These are phyloP conservation scores for Nasua narica DNA, from an alignment of 2,797 vertebrate genomes.

Conservation along the genomic window DNA sequence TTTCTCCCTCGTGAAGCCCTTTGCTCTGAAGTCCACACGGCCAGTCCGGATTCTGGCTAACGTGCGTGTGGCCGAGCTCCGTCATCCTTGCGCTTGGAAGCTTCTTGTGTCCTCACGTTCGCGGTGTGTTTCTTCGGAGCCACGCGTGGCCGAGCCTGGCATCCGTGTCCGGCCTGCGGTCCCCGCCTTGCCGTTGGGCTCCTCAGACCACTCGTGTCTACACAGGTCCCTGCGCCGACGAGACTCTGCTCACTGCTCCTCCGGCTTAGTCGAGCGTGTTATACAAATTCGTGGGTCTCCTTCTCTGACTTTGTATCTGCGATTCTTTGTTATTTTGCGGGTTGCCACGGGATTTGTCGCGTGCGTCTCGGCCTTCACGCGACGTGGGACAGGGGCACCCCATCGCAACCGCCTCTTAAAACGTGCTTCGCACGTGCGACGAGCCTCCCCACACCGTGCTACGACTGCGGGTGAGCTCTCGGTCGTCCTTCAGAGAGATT, in stretches of 20 bases:
- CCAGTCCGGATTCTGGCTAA: neutral
- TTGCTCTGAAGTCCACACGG: neutral
- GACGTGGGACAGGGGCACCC: neutral
- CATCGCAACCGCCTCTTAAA: neutral
- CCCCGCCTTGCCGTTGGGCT: neutral
- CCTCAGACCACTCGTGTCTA: too few relatives aligned
- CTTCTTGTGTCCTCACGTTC: neutral
- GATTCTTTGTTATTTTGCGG: neutral
- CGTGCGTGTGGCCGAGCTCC: fast-evolving
- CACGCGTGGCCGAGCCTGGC: neutral
- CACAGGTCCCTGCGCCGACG: neutral
- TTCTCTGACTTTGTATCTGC: neutral
- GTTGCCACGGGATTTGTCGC: neutral
- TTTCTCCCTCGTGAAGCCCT: neutral
- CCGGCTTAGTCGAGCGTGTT: neutral
- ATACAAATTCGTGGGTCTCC: neutral
- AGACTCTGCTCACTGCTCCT: neutral
- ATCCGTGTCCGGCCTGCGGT: neutral
- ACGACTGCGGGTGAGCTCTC: neutral
- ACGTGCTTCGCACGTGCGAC: neutral
- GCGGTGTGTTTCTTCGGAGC: neutral
- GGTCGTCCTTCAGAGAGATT: neutral
- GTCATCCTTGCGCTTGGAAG: neutral
- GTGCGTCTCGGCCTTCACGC: neutral
- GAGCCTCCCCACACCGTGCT: neutral